phyloP scores from a whole-genome alignment of 2,113 vertebrate genomes.

The Rhineura floridana region DNA sequence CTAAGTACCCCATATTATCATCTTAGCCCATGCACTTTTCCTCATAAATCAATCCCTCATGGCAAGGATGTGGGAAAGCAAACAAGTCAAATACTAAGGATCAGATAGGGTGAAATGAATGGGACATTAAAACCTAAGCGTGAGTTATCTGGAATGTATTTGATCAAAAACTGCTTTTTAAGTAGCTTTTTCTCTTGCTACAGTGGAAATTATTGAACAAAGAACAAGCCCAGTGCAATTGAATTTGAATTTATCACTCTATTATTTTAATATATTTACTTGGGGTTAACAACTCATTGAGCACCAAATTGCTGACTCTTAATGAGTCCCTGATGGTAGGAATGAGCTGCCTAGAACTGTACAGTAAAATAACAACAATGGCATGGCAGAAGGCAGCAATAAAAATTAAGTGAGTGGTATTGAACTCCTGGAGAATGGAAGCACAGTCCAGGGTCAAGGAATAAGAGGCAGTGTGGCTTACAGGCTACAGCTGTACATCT shows the following conservation, averaged over 20 bases:
- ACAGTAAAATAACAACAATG: constrained; percentile 70
- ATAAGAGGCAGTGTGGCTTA: constrained; percentile 30
- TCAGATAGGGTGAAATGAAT: constrained; percentile 41
- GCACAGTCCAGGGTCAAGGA: constrained; percentile 37
- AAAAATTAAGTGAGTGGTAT: constrained; percentile 69
- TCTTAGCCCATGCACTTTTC: not conserved
- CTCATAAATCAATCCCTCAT: not conserved
- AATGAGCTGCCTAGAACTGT: constrained; percentile 70
- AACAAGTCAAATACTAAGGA: constrained; percentile 32
- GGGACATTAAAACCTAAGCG: constrained; percentile 58
- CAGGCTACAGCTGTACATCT: not conserved
- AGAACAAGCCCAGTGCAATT: constrained; percentile 54
- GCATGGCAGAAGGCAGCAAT: constrained; percentile 57
- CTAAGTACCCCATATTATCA: not conserved
- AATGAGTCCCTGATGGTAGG: constrained; percentile 74
- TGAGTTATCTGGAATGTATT: constrained; percentile 60
- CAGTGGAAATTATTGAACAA: constrained; percentile 65
- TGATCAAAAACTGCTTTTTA: constrained; percentile 72
- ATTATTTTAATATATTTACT: constrained; percentile 82
- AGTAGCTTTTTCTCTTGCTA: constrained; percentile 67
- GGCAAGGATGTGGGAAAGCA: not conserved
- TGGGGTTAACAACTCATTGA: constrained; percentile 80
- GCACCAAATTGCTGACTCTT: constrained; percentile 76
- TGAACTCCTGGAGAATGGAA: constrained; percentile 50
- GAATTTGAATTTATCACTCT: constrained; percentile 75